phyloP scores from a whole-genome alignment of 1,140 invertebrate species.

The Trissolcus basalis region DNA sequence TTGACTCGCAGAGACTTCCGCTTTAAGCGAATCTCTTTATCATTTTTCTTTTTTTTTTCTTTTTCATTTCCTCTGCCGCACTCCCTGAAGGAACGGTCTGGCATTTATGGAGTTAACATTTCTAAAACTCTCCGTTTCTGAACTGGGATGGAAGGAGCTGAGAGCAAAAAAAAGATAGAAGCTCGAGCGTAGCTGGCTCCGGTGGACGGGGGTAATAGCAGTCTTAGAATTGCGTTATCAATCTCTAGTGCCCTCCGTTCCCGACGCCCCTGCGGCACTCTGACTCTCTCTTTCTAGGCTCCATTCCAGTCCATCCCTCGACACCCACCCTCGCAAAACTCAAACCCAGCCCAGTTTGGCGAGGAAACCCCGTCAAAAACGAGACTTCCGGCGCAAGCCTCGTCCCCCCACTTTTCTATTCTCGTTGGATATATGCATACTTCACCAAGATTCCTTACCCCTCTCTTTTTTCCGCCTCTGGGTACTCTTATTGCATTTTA shows the following conservation, averaged over 20 bases:
- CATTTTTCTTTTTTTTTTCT: slow-evolving; percentile 56
- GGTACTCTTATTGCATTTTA: slow-evolving; percentile 73
- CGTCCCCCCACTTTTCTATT: slow-evolving; percentile 63
- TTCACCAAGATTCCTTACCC: slow-evolving; percentile 27
- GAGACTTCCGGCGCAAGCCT: slow-evolving; percentile 70
- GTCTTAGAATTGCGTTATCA: slow-evolving; percentile 78
- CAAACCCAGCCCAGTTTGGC: slow-evolving; percentile 59
- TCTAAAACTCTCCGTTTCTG: slow-evolving; percentile 74
- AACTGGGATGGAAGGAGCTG: slow-evolving; percentile 58
- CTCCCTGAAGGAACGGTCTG: slow-evolving; percentile 63
- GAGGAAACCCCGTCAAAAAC: slow-evolving; percentile 68
- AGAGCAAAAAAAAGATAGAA: slow-evolving; percentile 74
- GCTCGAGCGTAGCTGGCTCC: slow-evolving; percentile 67
- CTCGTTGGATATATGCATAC: slow-evolving; percentile 65
- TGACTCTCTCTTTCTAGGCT: slow-evolving; percentile 58
- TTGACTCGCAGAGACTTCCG: slow-evolving; percentile 50
- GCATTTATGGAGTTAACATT: slow-evolving; percentile 77
- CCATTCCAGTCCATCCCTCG: slow-evolving; percentile 70
- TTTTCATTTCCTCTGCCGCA: slow-evolving; percentile 38
- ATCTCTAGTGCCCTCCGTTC: slow-evolving; percentile 71
- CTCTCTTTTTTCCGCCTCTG: slow-evolving; percentile 44
- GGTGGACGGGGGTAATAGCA: slow-evolving; percentile 74
- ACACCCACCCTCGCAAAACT: slow-evolving; percentile 46
- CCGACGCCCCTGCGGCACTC: slow-evolving; percentile 60
- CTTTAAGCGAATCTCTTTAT: slow-evolving; percentile 60